Conservation (phyloP, 2,888 invertebrate genomes). For the Megastigmus dorsalis region DNA sequence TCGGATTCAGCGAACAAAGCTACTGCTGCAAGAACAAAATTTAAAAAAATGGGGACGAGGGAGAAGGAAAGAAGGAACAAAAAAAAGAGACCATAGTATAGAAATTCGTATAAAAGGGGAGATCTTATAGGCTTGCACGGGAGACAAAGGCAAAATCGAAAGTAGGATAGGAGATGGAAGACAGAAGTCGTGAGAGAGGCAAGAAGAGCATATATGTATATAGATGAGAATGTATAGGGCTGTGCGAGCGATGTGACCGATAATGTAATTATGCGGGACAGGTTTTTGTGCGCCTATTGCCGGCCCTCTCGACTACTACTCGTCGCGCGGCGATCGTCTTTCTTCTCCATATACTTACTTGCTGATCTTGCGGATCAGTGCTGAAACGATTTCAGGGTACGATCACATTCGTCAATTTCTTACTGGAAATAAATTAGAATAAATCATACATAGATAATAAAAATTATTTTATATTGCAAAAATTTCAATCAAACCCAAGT, state of each 20-base stretch:
- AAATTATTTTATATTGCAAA: too few species aligned
- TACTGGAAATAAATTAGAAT: too few species aligned
- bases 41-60: background rate
- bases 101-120: background rate
- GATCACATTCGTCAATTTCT: too few species aligned
- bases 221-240: too few species aligned
- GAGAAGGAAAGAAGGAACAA: background rate
- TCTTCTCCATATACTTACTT: background rate
- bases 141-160: background rate
- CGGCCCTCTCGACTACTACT: constrained; percentile 25
- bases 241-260: constrained; percentile 65
- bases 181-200: too few species aligned
- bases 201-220: constrained; percentile 61
- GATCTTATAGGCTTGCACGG: background rate
- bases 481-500: too few species aligned
- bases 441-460: too few species aligned
- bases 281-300: constrained; percentile 61
- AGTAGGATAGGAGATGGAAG: background rate
- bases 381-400: too few species aligned
- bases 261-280: constrained; percentile 70
- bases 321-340: background rate
- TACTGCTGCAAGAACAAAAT: too few species aligned
- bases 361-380: constrained; percentile 27
- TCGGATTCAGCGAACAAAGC: background rate
- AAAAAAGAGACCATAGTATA: background rate